Percentiles rank a stretch among this genome's conserved stretches.
Conservation (phyloP, 2,888 invertebrate genomes). For the Theodoxus fluviatilis region DNA sequence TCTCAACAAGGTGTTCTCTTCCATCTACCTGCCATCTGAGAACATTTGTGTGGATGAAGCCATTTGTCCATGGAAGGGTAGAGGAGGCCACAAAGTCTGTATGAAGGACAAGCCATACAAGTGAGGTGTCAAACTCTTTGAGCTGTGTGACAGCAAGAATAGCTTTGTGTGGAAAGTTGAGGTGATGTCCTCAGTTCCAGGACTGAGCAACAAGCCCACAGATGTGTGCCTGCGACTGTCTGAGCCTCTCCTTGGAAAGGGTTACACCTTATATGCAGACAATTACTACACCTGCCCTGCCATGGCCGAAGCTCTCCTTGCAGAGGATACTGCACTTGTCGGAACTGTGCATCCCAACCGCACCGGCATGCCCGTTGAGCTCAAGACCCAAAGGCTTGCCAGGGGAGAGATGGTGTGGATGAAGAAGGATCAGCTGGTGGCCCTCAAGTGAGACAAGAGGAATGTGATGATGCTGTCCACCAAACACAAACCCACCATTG, state of each 20-base stretch:
- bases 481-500: neutral
- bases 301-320: neutral
- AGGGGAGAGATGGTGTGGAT: neutral
- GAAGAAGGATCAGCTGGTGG: neutral
- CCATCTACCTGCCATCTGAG: neutral
- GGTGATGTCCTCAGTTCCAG: neutral
- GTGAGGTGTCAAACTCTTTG: constrained; percentile 14
- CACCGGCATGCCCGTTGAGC: constrained; percentile 24
- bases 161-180: constrained; percentile 13
- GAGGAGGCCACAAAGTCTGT: neutral
- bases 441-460: constrained; percentile 27
- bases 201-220: constrained; percentile 23
- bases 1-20: neutral
- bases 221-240: constrained; percentile 9
- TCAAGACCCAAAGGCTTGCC: neutral
- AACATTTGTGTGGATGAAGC: constrained; percentile 19
- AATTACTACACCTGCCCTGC: constrained; percentile 28
- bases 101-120: constrained; percentile 23
- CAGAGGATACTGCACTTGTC: constrained; percentile 14
- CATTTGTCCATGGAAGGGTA: constrained; percentile 19
- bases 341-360: constrained; percentile 24
- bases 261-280: constrained; percentile 26
- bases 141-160: constrained; percentile 8
- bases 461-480: constrained; percentile 22
- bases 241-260: constrained; percentile 1